Evolutionary conservation across 2,113 vertebrate genomes (phyloP).

Genomic region (Apus apus): DNA sequence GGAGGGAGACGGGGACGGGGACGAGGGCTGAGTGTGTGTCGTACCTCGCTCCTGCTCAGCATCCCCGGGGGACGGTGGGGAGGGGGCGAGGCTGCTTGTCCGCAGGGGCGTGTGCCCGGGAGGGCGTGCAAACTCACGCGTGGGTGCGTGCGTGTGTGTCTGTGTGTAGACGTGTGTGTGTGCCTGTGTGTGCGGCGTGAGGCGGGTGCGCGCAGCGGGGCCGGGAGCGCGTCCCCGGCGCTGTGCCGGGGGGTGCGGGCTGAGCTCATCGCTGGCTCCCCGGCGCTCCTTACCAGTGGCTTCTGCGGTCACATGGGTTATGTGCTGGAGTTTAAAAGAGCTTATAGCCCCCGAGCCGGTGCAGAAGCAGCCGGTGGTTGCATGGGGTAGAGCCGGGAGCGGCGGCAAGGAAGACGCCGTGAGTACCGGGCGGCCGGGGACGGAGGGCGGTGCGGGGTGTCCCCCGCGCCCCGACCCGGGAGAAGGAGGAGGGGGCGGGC

Average conservation of each 20-base stretch:
- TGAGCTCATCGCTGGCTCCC: slow-evolving; percentile 60
- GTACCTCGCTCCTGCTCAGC: neutral
- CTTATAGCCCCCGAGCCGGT: slow-evolving; percentile 63
- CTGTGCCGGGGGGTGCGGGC: slow-evolving; percentile 62
- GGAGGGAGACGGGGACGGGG: no score
- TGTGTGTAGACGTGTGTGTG: no score
- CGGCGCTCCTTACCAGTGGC: slow-evolving; percentile 69
- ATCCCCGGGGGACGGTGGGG: neutral
- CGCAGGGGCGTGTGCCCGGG: neutral
- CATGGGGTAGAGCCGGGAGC: slow-evolving; percentile 23
- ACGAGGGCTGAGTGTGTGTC: neutral
- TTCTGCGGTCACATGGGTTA: slow-evolving; percentile 73
- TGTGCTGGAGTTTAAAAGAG: slow-evolving; percentile 74
- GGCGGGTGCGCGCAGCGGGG: slow-evolving; percentile 33
- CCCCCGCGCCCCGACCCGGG: neutral
- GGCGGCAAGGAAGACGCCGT: neutral
- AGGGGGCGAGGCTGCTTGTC: neutral
- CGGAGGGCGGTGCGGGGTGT: neutral
- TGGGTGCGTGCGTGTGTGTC: neutral
- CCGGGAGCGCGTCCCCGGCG: slow-evolving; percentile 53
- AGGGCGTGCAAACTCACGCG: neutral
- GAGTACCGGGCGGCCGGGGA: slow-evolving; percentile 16
- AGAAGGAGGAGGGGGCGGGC: neutral
- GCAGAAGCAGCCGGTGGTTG: slow-evolving; percentile 62
- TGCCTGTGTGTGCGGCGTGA: neutral